Evolutionary conservation across 2,797 vertebrate species (phyloP), one percentile per base, ranked within the genome.

Genomic region (Syngnathus acus): DNA sequence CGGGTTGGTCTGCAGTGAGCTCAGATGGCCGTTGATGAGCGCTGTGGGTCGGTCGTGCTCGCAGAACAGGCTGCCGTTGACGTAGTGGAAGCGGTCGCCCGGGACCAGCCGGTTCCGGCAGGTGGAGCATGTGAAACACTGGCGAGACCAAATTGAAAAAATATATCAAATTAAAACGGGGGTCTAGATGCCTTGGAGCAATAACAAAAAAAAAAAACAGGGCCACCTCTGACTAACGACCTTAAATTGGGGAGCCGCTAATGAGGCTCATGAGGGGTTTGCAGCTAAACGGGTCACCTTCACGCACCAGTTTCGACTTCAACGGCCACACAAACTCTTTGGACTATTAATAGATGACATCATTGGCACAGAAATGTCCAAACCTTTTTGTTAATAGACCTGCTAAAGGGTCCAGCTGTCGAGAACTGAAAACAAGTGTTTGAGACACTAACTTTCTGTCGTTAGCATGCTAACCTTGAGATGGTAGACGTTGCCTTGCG

Each of bases 31-130:
- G 81, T 96, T 97, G 93, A 99, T 98, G 94, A 98, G 95, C 80
- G 96, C 95, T 90, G 96, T 96, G 89, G 97, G 97, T 94, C 95
- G 94, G 95, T 99, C 97, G 91, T 99, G 97, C 95, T 99, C 97
- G 81, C 97, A 99, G 91, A 99, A 99, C 94, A 99, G 95, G 94
- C 94, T 98, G 94, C 97, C 97, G 89, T 98, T 99, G 94, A 99
- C 96, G 94, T 99, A 99, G 94, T 99, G 97, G 92, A 98, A 99
- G 89, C 97, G 92, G 87, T 99, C 97, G 78, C 97, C 97, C 0
- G 97, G 97, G 90, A 99, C 94, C 75, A 99, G 94, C 84, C 97
- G 94, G 92, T 98, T 99, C 93, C 95, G 90, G 93, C 97, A 99
- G 92, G 96, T 97, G 90, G 96, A 97, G 93, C 97, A 98, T 42